Evolutionary conservation across 2,888 invertebrate genomes (phyloP), one percentile per base, ranked within the genome.

Genomic region (Crepidodera aurea): DNA sequence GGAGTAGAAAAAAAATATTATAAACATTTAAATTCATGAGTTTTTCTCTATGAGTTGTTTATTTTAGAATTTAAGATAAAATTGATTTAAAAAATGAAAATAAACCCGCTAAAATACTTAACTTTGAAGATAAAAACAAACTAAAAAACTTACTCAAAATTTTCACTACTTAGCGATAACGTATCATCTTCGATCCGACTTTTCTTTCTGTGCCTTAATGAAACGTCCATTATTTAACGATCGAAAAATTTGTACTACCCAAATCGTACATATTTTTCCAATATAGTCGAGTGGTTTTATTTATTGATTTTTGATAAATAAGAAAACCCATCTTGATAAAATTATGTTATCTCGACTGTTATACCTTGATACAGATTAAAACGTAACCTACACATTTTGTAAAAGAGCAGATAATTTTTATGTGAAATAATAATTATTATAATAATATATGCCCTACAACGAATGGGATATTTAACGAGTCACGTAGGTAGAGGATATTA

Each of bases 291-390:
- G 18, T 18, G 19, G 4, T 13, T 18, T 39, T 12, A 1, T 10
- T 4, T 42, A 42, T 42, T 16, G 42, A 42, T 42, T 42, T 42
- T 12, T 42, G 42, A 42, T 16, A 42, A 42, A 4, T 10, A 18
- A 7, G 15, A 2, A 39, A 39, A 16, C 13, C 1, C n/a, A n/a
- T 39, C 12, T 19, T 13, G 42, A 42, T 42, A 42, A 42, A 1
- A 19, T 16, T 16, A 42, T 19, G 42, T 42, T 42, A 42, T 42
- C 42, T 42, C 16, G 10, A 5, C 18, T n/a, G n/a, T n/a, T n/a
- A n/a, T n/a, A n/a, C n/a, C 1, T n/a, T 39, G 3, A 4, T 25
- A 25, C 25, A 25, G 25, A 25, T 25, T 25, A 25, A n/a, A n/a
- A n/a, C 6, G 3, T 25, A 25, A 25, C 29, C 29, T 10, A 29